Conservation (phyloP, 2,113 vertebrate species). For the Periophthalmodon schlosseri region DNA sequence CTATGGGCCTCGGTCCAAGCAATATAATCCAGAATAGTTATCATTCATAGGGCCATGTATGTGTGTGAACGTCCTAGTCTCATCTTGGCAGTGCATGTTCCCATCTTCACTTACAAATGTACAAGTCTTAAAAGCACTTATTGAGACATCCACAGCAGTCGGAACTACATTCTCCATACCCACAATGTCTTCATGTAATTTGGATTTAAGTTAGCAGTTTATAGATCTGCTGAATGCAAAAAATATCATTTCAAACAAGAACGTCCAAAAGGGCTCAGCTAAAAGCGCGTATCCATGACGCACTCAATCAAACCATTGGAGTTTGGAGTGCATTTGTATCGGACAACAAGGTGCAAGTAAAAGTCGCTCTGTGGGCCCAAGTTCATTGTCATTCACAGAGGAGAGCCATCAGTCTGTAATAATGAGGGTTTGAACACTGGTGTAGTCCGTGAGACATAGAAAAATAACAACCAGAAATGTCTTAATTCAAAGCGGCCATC, state of each 20-base stretch:
- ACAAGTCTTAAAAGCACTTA: constrained; percentile 73
- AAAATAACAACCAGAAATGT: constrained; percentile 63
- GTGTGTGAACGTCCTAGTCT: constrained; percentile 29
- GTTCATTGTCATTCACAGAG: constrained; percentile 57
- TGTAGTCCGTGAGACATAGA: constrained; percentile 41
- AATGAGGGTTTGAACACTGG: constrained; percentile 42
- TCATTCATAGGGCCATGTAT: constrained; percentile 34
- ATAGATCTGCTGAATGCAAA: constrained; percentile 46
- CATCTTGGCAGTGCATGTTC: constrained; percentile 69
- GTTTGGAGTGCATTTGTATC: constrained; percentile 37
- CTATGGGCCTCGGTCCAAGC: constrained; percentile 56
- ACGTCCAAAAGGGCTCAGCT: constrained; percentile 34
- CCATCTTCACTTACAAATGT: constrained; percentile 50
- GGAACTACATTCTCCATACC: constrained; percentile 67
- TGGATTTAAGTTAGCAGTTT: constrained; percentile 58
- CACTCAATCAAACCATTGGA: constrained; percentile 28
- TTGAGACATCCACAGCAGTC: constrained; percentile 73
- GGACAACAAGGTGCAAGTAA: constrained; percentile 50
- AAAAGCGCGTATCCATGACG: constrained; percentile 29
- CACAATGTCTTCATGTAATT: constrained; percentile 56
- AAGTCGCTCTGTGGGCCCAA: constrained; percentile 43
- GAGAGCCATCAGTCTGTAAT: constrained; percentile 44
- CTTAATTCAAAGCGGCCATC: constrained; percentile 69
- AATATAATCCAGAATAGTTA: constrained; percentile 39
- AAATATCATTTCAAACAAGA: constrained; percentile 27